These are phyloP conservation scores for Struthidea cinerea DNA, from an alignment of 2,113 vertebrate genomes.

Conservation along the genomic window DNA sequence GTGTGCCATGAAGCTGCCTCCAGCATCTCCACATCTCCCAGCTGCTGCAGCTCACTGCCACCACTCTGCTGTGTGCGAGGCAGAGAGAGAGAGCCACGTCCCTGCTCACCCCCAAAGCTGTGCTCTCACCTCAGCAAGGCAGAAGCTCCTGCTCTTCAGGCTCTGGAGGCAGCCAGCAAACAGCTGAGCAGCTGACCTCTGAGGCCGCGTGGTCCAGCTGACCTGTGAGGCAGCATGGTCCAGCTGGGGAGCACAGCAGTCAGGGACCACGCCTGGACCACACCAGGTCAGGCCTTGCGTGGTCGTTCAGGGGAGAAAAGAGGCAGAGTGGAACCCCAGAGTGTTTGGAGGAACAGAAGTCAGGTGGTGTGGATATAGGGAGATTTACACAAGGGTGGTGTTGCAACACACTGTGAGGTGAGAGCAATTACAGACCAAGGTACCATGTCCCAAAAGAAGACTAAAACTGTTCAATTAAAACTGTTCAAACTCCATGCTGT, in stretches of 20 bases:
- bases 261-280: background rate
- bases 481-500: background rate
- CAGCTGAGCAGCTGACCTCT: background rate
- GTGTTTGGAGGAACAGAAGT: background rate
- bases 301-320: background rate
- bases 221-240: fast-evolving
- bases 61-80: background rate
- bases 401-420: fast-evolving
- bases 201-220: background rate
- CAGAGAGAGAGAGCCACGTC: fast-evolving
- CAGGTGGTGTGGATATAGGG: fast-evolving
- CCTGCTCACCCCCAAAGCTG: background rate
- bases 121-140: background rate
- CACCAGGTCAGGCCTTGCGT: background rate
- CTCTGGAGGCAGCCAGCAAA: background rate
- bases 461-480: background rate
- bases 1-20: background rate
- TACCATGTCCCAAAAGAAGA: background rate
- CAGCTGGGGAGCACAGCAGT: background rate
- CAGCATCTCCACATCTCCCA: background rate
- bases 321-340: background rate
- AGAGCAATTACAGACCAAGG: background rate
- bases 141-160: background rate
- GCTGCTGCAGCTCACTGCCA: background rate
- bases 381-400: background rate